Evolutionary conservation across 2,888 invertebrate genomes (phyloP), one percentile per base, ranked within the genome.

Genomic region (Copidosoma aretas): DNA sequence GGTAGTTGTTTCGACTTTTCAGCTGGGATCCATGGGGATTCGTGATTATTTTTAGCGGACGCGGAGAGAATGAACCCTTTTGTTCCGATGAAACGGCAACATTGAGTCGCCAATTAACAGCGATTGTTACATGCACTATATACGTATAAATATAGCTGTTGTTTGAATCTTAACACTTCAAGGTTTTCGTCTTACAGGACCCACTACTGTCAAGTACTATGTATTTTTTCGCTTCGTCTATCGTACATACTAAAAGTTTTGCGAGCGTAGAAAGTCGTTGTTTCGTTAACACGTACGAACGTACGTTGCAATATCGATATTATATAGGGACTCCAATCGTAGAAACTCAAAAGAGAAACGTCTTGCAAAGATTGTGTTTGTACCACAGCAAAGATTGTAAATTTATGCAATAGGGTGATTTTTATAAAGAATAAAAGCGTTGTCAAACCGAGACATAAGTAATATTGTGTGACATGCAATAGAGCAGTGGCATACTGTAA

Each of bases 361-460:
- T n/a, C 24, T 46, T 21, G 15, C 14, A 19, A n/a, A 49, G 22
- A 65, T 39, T 62, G 22, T 25, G 19, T 61, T 15, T 39, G 22
- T 68, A 62, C 22, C 43, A 52, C 52, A 56, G 39, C 60, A 51
- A 68, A 46, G n/a, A 63, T 64, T 71, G 68, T 68, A 67, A 65
- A 68, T 64, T 69, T 60, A 54, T 56, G 15, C 43, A 51, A 71
- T 59, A 62, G 22, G 32, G 64, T 53, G 46, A 68, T 5, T 72
- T 72, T 64, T 67, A 60, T 67, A 60, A 70, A 56, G 5, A 60
- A 58, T 64, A 61, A 52, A 49, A 41, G 52, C 54, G 49, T 57
- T 49, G 21, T 63, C 51, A 43, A 32, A 32, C 32, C 19, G 32
- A 49, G 54, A 25, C 21, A 57, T 17, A 12, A 46, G 17, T 15